Base-by-base conservation (phyloP, 64 coral and sea anemone species). In the Porites australiensis region DNA sequence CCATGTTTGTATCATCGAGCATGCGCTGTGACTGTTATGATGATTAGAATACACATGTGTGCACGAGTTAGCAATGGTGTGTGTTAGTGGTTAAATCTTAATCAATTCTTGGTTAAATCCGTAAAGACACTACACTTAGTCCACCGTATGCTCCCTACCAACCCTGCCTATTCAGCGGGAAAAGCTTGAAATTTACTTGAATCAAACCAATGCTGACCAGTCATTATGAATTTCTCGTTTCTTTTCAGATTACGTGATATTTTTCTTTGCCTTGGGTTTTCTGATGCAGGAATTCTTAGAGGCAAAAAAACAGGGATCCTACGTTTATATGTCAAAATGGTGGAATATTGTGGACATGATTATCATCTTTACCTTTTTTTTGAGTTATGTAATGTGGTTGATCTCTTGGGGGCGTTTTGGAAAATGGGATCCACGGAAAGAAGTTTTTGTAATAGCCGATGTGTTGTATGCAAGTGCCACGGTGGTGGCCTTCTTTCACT, bases 261-360 rank as follows among this genome's bases (percentile, higher is more conserved):
- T 84, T 16, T 14, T 1, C 0, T 84, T 84, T 84, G 81, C 68
- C 0, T 0, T 69, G 4, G 81, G 81, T 10, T 47, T 53, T 5
- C 3, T 84, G 6, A 5, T 84, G 10, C 81, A 84, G 16, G 18
- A 84, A 27, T 6, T 15, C n/a, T 46, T 67, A 14, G 62, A 65
- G 47, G 43, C 18, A 18, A 1, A 15, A 0, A 69, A 45, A 68
- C 61, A 84, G 47, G 81, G 81, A 68, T 50, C 50, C 20, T 84
- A 67, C 8, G 46, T 84, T 51, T 84, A 84, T n/a, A 65, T 84
- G 16, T 84, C 81, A 12, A 84, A 84, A 68, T 84, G 81, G 81
- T 84, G 81, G 81, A 84, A 84, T 68, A 12, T 84, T 11, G 62
- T 84, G 2, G 81, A 84, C 63, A 68, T 63, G n/a, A 18, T 84